phyloP scores from a whole-genome alignment of 1,140 invertebrate genomes.

The Mylabris phalerata region DNA sequence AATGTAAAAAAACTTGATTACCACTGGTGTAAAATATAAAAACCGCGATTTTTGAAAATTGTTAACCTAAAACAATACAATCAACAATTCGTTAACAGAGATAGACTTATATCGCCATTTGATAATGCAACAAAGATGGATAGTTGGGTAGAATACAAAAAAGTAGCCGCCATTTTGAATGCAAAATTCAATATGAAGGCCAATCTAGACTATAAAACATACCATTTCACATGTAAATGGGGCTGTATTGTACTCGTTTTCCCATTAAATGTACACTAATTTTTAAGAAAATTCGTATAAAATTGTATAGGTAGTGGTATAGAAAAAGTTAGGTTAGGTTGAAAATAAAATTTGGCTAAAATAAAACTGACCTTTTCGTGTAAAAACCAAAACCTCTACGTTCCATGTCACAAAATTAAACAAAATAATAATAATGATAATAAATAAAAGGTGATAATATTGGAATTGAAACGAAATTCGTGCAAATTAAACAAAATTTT shows the following conservation, averaged over 20 bases:
- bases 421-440: conserved; percentile 12
- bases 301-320: no score
- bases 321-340: no score
- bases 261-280: background rate
- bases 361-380: conserved; percentile 42
- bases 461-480: background rate
- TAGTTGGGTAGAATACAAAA: background rate
- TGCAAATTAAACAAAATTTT: background rate
- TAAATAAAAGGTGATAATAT: background rate
- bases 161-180: conserved; percentile 24
- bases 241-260: background rate
- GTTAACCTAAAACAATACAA: no score
- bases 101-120: no score
- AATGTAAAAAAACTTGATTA: no score
- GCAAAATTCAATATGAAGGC: conserved; percentile 19
- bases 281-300: background rate
- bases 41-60: no score
- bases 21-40: no score
- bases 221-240: conserved; percentile 8
- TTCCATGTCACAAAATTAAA: conserved; percentile 39
- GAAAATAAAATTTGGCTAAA: conserved; percentile 22
- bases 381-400: conserved; percentile 42
- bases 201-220: conserved; percentile 12
- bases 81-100: no score
- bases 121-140: no score